A percentile compares a stretch with the other conserved stretches of the same genome.
Conservation (phyloP, 2,113 vertebrate genomes). For the Hypomesus transpacificus region DNA sequence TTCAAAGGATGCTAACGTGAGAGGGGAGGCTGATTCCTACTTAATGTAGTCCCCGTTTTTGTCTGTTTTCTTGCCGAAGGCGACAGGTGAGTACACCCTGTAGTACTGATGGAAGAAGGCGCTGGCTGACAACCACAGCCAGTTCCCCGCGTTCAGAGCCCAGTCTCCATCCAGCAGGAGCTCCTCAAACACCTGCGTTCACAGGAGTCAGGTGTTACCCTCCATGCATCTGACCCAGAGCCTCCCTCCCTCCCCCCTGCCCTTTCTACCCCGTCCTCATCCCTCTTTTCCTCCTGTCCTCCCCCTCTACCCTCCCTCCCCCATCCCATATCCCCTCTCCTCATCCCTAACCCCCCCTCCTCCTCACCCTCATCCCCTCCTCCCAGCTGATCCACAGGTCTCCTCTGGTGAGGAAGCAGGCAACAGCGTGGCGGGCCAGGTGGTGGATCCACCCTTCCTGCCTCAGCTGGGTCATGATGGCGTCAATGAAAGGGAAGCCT, state of each 20-base stretch:
- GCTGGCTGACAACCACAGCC: conserved; percentile 75
- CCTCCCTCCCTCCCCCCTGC: too few relatives aligned
- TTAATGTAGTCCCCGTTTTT: conserved; percentile 71
- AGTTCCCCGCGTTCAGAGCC: conserved; percentile 73
- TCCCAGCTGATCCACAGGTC: conserved; percentile 75
- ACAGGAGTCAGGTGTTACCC: not conserved
- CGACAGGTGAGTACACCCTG: conserved; percentile 68
- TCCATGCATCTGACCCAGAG: not conserved
- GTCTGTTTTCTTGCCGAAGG: conserved; percentile 74
- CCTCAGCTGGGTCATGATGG: conserved; percentile 73
- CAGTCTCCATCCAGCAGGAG: conserved; percentile 69
- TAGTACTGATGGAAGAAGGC: conserved; percentile 75
- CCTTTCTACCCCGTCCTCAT: too few relatives aligned
- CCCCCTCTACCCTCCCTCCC: too few relatives aligned
- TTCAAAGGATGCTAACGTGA: not conserved
- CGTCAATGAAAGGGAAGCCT: conserved; percentile 69
- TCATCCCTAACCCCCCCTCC: too few relatives aligned
- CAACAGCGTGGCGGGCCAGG: conserved; percentile 68
- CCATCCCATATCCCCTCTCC: too few relatives aligned
- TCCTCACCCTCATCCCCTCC: conserved; percentile 66
- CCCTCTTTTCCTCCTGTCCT: too few relatives aligned
- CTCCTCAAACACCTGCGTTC: conserved; percentile 68
- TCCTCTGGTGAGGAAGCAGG: conserved; percentile 70
- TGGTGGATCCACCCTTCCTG: conserved; percentile 74
- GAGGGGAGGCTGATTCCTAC: conserved; percentile 42